A percentile compares a stretch with the other conserved stretches of the same genome.
Evolutionary conservation across 2,113 vertebrate species (phyloP).

Genomic region (Myrmecobius fasciatus): DNA sequence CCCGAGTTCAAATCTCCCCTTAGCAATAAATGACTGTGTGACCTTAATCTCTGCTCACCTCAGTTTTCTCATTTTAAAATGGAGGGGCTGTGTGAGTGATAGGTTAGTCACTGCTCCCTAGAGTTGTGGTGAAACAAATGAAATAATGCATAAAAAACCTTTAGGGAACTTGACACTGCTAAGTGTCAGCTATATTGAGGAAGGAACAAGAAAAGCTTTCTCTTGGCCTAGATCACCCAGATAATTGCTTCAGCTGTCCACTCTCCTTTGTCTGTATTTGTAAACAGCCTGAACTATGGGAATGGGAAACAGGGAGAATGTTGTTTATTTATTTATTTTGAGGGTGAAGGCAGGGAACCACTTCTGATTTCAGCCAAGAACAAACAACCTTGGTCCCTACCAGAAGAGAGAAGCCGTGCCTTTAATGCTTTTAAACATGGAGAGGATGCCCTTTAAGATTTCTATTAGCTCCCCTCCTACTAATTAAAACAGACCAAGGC

Average conservation of each 20-base stretch:
- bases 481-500: slow-evolving; percentile 72
- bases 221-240: slow-evolving; percentile 67
- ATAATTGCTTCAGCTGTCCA: slow-evolving; percentile 57
- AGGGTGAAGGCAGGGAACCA: slow-evolving; percentile 67
- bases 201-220: slow-evolving; percentile 48
- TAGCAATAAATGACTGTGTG: neutral
- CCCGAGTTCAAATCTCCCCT: neutral
- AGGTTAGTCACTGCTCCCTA: neutral
- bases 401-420: slow-evolving; percentile 40
- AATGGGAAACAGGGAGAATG: slow-evolving; percentile 57
- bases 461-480: slow-evolving; percentile 68
- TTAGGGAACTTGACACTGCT: slow-evolving; percentile 18
- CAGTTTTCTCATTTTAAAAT: neutral
- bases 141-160: neutral
- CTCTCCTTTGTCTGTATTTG: slow-evolving; percentile 69
- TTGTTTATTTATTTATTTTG: slow-evolving; percentile 2
- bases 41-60: neutral
- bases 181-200: slow-evolving; percentile 38
- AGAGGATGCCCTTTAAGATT: slow-evolving; percentile 65
- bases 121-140: neutral
- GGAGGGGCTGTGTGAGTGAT: neutral
- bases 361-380: slow-evolving; percentile 72
- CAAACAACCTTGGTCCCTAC: slow-evolving; percentile 32
- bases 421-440: slow-evolving; percentile 72
- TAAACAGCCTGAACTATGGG: slow-evolving; percentile 66